Percentiles rank a stretch among this genome's conserved stretches.
phyloP scores from a whole-genome alignment of 2,797 vertebrate species.

The Pipistrellus nathusii region DNA sequence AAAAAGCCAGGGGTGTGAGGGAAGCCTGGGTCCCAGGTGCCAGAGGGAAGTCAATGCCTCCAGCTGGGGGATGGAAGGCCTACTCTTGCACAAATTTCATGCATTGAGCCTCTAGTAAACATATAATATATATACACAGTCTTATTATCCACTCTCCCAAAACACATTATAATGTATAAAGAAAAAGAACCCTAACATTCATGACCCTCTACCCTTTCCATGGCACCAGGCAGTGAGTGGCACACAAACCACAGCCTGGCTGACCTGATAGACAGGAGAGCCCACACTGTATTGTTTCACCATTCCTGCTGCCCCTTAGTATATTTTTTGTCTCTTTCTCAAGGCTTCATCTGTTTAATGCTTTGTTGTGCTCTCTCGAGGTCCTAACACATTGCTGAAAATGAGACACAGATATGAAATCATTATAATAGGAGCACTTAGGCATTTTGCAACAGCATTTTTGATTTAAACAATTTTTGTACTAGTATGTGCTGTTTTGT shows the following conservation, averaged over 20 bases:
- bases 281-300: not conserved
- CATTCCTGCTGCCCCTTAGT: not conserved
- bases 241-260: not conserved
- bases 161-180: not conserved
- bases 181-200: not conserved
- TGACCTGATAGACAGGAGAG: not conserved
- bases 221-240: not conserved
- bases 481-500: slow-evolving; percentile 65
- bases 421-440: slow-evolving; percentile 73
- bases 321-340: slow-evolving; percentile 50
- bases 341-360: slow-evolving; percentile 64
- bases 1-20: too few relatives aligned
- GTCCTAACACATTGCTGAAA: slow-evolving; percentile 66
- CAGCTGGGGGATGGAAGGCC: too few relatives aligned
- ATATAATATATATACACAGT: too few relatives aligned
- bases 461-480: slow-evolving; percentile 74
- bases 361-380: slow-evolving; percentile 64
- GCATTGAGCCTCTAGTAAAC: too few relatives aligned
- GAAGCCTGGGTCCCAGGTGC: too few relatives aligned
- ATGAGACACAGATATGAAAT: slow-evolving; percentile 79
- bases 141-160: not conserved
- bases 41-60: too few relatives aligned
- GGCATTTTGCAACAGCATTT: slow-evolving; percentile 72
- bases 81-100: too few relatives aligned
- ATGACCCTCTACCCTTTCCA: not conserved